Conservation (phyloP, 2,113 vertebrate species). For the Megaceryle maxima region DNA sequence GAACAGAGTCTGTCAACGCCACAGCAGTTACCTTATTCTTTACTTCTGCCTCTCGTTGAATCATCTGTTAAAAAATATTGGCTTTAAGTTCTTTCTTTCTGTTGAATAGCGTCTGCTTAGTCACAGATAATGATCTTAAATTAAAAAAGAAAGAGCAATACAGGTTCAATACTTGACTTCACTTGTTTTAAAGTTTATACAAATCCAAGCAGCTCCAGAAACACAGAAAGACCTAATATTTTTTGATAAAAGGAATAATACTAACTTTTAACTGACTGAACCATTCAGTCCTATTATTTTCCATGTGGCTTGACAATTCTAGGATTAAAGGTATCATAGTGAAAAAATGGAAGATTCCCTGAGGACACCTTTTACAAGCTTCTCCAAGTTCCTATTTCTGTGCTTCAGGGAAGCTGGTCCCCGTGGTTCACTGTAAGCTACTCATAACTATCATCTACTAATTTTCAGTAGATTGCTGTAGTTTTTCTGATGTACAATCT, state of each 20-base stretch:
- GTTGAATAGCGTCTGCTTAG: slow-evolving; percentile 55
- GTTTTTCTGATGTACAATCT: slow-evolving; percentile 65
- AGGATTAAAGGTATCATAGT: slow-evolving; percentile 75
- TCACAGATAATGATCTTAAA: slow-evolving; percentile 59
- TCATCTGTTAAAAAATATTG: slow-evolving; percentile 87
- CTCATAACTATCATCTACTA: slow-evolving; percentile 66
- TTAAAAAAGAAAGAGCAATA: slow-evolving; percentile 45
- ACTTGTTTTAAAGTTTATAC: slow-evolving; percentile 59
- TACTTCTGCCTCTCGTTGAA: slow-evolving; percentile 91
- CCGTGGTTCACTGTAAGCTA: slow-evolving; percentile 56
- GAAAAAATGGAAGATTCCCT: slow-evolving; percentile 70
- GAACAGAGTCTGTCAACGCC: slow-evolving; percentile 95
- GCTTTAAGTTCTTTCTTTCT: slow-evolving; percentile 46
- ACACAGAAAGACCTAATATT: slow-evolving; percentile 62
- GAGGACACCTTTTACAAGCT: slow-evolving; percentile 70
- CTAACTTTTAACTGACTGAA: slow-evolving; percentile 65
- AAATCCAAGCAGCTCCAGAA: slow-evolving; percentile 36
- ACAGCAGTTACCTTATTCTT: slow-evolving; percentile 92
- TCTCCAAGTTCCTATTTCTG: slow-evolving; percentile 64
- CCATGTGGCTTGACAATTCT: slow-evolving; percentile 71
- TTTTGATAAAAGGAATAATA: slow-evolving; percentile 68
- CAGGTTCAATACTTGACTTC: slow-evolving; percentile 42
- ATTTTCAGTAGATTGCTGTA: slow-evolving; percentile 65
- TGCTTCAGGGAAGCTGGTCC: slow-evolving; percentile 67
- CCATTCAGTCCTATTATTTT: slow-evolving; percentile 71